phyloP scores from a whole-genome alignment of 2,113 vertebrate genomes.

The Nanorana parkeri region DNA sequence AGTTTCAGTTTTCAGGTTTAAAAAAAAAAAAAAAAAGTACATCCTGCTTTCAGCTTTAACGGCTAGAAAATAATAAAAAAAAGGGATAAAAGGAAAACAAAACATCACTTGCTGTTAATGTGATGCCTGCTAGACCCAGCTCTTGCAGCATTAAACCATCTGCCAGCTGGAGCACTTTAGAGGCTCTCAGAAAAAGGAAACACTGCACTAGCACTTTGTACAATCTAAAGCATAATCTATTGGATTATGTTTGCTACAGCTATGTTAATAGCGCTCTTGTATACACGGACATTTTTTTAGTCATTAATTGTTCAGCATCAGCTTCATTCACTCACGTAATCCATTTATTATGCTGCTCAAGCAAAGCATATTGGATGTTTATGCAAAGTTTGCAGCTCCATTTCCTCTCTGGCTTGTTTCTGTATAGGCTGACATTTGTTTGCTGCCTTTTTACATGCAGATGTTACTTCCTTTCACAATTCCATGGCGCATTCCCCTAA shows the following conservation, averaged over 20 bases:
- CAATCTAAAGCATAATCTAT: constrained; percentile 37
- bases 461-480: constrained; percentile 56
- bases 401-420: constrained; percentile 55
- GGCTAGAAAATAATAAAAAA: neutral
- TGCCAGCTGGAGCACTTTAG: constrained; percentile 56
- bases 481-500: constrained; percentile 51
- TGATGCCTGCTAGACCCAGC: constrained; percentile 26
- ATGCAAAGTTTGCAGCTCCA: constrained; percentile 47
- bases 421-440: constrained; percentile 56
- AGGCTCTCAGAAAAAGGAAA: constrained; percentile 53
- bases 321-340: constrained; percentile 39
- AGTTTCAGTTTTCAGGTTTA: neutral
- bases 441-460: constrained; percentile 57
- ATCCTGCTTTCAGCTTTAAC: constrained; percentile 13
- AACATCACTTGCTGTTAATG: constrained; percentile 29
- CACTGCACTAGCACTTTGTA: constrained; percentile 38
- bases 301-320: constrained; percentile 47
- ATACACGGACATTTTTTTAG: constrained; percentile 26
- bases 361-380: constrained; percentile 51
- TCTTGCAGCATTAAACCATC: constrained; percentile 33
- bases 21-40: no score
- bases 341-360: constrained; percentile 38
- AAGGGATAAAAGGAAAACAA: neutral
- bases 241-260: constrained; percentile 42
- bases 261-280: constrained; percentile 38